Conservation (phyloP, 1,140 invertebrate species). For the Vollenhovia emeryi region DNA sequence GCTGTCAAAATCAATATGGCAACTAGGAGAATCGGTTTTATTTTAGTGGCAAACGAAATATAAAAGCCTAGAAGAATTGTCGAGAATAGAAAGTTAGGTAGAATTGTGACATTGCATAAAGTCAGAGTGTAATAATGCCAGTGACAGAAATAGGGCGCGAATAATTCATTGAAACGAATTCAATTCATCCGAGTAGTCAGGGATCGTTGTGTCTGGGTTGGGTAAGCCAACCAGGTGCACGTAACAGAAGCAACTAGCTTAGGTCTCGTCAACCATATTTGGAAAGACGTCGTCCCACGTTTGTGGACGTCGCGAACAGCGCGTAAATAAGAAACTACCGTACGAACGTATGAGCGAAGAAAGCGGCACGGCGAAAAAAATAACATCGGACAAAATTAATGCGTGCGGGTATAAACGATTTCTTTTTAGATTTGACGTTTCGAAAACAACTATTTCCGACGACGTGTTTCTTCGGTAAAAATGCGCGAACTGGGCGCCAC, state of each 20-base stretch:
- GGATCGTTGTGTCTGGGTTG: conserved; percentile 64
- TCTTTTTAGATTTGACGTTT: background rate
- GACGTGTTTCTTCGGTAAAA: background rate
- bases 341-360: conserved; percentile 3
- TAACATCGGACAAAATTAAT: background rate
- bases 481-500: background rate
- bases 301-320: conserved; percentile 63
- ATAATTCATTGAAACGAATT: conserved; percentile 62
- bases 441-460: background rate
- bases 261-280: conserved; percentile 78
- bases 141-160: conserved; percentile 46
- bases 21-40: background rate
- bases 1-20: background rate
- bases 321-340: conserved; percentile 52
- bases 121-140: conserved; percentile 1
- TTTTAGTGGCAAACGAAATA: background rate
- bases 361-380: background rate
- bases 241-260: conserved; percentile 70
- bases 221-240: conserved; percentile 66
- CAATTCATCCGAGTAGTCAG: conserved; percentile 46
- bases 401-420: background rate
- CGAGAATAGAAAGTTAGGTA: background rate
- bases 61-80: background rate
- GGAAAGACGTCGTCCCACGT: conserved; percentile 81
- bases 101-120: conserved; percentile 12